Evolutionary conservation across 2,888 invertebrate species (phyloP), one percentile per base, ranked within the genome.

Genomic region (Cepaea hortensis): DNA sequence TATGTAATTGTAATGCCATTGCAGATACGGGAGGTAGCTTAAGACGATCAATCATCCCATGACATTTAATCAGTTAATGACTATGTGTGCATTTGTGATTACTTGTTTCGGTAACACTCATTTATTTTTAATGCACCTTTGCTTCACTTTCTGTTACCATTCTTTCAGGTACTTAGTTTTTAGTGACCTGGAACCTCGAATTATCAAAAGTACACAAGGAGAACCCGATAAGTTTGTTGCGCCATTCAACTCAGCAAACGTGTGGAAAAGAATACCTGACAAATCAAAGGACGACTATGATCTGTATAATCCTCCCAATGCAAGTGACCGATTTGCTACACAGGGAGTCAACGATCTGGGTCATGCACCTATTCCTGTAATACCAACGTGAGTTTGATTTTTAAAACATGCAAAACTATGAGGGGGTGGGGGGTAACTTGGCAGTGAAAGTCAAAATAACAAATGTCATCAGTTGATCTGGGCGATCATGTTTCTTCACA

Each of bases 191-290:
- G 84, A 88, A 61, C 89, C 91, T 3, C 87, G 89, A 62, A 86
- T 90, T 5, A 77, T 92, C 0, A 76, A 72, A 9, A 91, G 88
- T 79, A 92, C 92, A 3, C 88, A 87, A 1, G 90, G 90, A 3
- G 91, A 92, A 35, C 88, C 87, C 46, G n/a, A 89, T 35, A 79
- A 85, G 0, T 92, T 90, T 84, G 91, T 91, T 11, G n/a, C 18
- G 9, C 35, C 46, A 13, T 87, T 85, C 15, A 88, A 90, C 1
- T 90, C 90, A 81, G 85, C 87, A 9, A 89, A 87, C 61, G 84
- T 88, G 5, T 89, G 91, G 81, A 90, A 91, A 79, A 91, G 91
- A 90, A 91, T 91, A 77, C 72, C 91, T 18, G 90, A 88, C 9
- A 18, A 13, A 68, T 55, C 83, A 3, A 65, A 72, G 0, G 86